Percentiles rank a stretch among this genome's conserved stretches.
These are phyloP conservation scores for Neosilurus hyrtlii DNA, from an alignment of 2,797 vertebrate genomes.

Conservation along the genomic window DNA sequence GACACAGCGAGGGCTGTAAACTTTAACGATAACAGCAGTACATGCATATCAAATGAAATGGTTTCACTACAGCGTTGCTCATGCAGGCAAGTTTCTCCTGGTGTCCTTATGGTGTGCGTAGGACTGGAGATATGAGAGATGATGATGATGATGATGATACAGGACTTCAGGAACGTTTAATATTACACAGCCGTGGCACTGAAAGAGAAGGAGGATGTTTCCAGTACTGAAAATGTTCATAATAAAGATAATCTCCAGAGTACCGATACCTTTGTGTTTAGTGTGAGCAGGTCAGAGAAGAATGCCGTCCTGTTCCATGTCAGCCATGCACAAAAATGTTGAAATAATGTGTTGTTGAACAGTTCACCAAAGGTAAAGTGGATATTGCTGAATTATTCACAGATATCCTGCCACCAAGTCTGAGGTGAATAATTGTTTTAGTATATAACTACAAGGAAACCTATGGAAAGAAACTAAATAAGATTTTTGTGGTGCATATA, in stretches of 20 bases:
- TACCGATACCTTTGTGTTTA: not conserved
- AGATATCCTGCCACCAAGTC: too few species aligned
- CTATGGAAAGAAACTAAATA: too few species aligned
- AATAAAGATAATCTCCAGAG: not conserved
- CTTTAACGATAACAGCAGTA: conserved; percentile 8
- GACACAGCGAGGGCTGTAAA: conserved; percentile 10
- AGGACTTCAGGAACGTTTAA: not conserved
- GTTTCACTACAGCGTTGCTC: not conserved
- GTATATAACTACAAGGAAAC: too few species aligned
- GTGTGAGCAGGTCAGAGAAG: not conserved
- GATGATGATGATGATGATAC: too few species aligned
- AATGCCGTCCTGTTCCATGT: not conserved
- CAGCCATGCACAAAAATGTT: not conserved
- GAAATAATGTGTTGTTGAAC: not conserved
- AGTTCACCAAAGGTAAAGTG: too few species aligned
- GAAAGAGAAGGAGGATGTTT: too few species aligned
- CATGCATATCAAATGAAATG: not conserved
- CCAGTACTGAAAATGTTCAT: not conserved
- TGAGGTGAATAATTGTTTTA: too few species aligned
- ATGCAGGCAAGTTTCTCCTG: not conserved
- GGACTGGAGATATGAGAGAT: not conserved
- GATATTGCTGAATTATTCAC: too few species aligned
- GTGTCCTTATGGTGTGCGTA: not conserved
- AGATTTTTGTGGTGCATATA: too few species aligned
- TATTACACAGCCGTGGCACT: not conserved